Conservation (phyloP, 2,113 vertebrate genomes). For the Plecturocebus donacophilus region DNA sequence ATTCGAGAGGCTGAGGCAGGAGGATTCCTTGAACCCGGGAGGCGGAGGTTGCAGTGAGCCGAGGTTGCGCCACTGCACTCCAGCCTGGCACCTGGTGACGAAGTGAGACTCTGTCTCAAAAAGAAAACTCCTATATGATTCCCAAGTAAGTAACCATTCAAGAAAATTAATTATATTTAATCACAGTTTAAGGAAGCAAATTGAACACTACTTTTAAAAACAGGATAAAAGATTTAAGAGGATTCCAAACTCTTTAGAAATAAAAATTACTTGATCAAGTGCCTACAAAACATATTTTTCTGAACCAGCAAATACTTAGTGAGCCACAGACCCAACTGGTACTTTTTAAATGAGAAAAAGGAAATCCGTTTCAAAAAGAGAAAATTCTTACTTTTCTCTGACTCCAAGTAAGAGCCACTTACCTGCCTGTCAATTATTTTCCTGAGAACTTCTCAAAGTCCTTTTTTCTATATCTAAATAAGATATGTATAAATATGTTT, state of each 20-base stretch:
- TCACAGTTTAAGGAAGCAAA: constrained; percentile 19
- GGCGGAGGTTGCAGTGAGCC: too few species aligned
- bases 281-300: constrained; percentile 28
- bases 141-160: constrained; percentile 23
- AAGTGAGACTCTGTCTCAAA: too few species aligned
- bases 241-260: not conserved
- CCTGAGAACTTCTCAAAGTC: not conserved
- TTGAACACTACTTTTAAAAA: constrained; percentile 1
- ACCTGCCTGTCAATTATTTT: too few species aligned
- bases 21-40: too few species aligned
- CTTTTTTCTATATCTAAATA: not conserved
- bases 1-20: too few species aligned
- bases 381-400: constrained; percentile 44
- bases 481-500: constrained; percentile 6
- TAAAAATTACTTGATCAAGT: constrained; percentile 41
- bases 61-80: too few species aligned
- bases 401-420: constrained; percentile 9
- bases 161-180: constrained; percentile 38
- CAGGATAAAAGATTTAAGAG: constrained; percentile 23
- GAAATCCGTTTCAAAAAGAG: constrained; percentile 8
- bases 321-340: not conserved
- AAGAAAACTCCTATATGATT: constrained; percentile 5
- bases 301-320: constrained; percentile 22
- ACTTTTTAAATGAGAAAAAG: constrained; percentile 16
- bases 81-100: too few species aligned